Evolutionary conservation across 2,888 invertebrate species (phyloP).

Genomic region (Tridacna crocea): DNA sequence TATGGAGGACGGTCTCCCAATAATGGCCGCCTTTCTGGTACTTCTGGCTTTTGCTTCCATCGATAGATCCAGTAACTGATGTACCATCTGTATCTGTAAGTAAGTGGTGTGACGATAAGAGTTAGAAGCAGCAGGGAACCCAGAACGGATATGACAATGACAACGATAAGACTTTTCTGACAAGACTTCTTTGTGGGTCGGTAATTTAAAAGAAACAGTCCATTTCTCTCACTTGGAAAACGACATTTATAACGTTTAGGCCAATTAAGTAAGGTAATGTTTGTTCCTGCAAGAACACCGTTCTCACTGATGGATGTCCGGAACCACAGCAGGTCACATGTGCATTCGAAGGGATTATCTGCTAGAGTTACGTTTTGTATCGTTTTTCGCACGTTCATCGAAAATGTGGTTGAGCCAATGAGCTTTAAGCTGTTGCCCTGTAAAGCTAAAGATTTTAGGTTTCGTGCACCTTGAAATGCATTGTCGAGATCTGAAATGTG

Average conservation of each 20-base stretch:
- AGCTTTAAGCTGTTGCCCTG: constrained; percentile 17
- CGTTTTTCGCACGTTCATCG: not conserved
- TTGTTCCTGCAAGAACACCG: constrained; percentile 7
- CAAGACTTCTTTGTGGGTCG: constrained; percentile 32
- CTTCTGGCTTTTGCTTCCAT: not conserved
- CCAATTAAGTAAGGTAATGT: constrained; percentile 26
- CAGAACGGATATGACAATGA: not conserved
- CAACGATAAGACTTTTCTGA: not conserved
- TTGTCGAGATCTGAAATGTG: not conserved
- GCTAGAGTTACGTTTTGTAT: constrained; percentile 21
- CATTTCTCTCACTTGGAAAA: not conserved
- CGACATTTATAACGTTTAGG: constrained; percentile 29
- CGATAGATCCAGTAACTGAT: constrained; percentile 33
- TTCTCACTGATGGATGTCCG: constrained; percentile 33
- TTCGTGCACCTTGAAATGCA: not conserved
- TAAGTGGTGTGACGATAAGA: not conserved
- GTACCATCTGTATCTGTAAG: constrained; percentile 39
- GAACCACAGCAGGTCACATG: constrained; percentile 50
- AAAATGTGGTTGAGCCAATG: constrained; percentile 15
- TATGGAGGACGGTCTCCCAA: constrained; percentile 18
- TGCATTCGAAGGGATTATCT: constrained; percentile 51
- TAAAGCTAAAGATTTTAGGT: not conserved
- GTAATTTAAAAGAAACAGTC: constrained; percentile 14
- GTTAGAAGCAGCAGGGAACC: constrained; percentile 9
- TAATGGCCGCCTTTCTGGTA: constrained; percentile 23